Conservation (phyloP, 2,113 vertebrate genomes). For the Quiscalus mexicanus region DNA sequence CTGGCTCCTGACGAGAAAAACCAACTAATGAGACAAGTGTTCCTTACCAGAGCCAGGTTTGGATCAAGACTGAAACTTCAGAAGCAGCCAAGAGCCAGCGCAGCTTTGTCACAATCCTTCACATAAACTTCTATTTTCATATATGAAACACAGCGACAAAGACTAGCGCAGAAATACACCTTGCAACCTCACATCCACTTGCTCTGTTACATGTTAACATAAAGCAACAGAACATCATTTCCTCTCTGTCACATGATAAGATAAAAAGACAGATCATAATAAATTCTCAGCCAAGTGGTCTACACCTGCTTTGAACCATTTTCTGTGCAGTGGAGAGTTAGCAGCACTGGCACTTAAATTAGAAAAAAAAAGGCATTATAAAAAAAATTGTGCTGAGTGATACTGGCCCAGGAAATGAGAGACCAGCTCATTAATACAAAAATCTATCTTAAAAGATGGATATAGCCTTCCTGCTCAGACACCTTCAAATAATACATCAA, state of each 20-base stretch:
- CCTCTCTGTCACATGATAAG: not conserved
- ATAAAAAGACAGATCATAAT: not conserved
- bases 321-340: not conserved
- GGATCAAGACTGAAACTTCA: not conserved
- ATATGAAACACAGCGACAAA: not conserved
- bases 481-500: not conserved
- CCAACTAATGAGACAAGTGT: constrained; percentile 3
- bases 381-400: not conserved
- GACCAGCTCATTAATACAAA: not conserved
- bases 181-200: not conserved
- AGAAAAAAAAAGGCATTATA: not conserved
- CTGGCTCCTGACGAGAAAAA: not conserved
- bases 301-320: not conserved
- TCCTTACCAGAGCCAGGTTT: not conserved
- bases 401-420: not conserved
- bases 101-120: not conserved
- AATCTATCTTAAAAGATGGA: not conserved
- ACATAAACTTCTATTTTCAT: not conserved
- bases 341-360: not conserved
- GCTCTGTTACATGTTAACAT: not conserved
- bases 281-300: not conserved
- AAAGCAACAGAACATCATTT: not conserved
- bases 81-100: not conserved
- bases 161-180: not conserved
- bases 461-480: not conserved